Percentiles rank a stretch among this genome's conserved stretches.
Conservation (phyloP, 2,888 invertebrate genomes). For the Brassicogethes aeneus region DNA sequence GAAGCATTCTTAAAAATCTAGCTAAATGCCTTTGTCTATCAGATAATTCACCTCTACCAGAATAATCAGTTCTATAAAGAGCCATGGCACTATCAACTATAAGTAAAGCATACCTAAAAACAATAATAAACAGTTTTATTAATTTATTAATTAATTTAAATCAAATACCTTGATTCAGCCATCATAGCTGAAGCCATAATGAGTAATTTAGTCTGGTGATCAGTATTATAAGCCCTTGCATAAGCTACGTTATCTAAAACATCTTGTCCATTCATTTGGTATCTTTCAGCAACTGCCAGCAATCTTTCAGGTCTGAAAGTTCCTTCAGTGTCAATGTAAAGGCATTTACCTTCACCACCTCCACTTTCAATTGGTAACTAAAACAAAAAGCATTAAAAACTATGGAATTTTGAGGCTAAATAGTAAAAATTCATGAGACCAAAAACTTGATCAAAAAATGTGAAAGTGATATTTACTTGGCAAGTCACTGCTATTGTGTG, state of each 20-base stretch:
- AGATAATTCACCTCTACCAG: constrained; percentile 88
- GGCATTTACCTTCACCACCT: constrained; percentile 98
- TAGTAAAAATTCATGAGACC: constrained; percentile 2
- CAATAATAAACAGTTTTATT: too few relatives aligned
- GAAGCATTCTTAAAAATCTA: constrained; percentile 82
- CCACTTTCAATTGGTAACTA: constrained; percentile 90
- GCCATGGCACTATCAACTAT: constrained; percentile 97
- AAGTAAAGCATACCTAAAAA: constrained; percentile 77
- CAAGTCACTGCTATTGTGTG: constrained; percentile 97
- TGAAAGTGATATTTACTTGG: constrained; percentile 52
- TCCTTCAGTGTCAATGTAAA: constrained; percentile 98
- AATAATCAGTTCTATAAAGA: constrained; percentile 90
- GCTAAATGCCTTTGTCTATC: constrained; percentile 93
- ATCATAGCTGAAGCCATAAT: constrained; percentile 96
- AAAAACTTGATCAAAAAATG: constrained; percentile 2
- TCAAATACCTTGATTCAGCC: constrained; percentile 77
- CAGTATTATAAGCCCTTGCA: constrained; percentile 94
- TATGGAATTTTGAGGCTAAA: too few relatives aligned
- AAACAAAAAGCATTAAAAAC: constrained; percentile 19
- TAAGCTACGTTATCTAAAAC: constrained; percentile 96
- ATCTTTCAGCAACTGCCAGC: constrained; percentile 85
- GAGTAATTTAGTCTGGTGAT: constrained; percentile 89
- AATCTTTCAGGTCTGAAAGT: constrained; percentile 95
- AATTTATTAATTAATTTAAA: neutral
- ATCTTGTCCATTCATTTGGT: constrained; percentile 75